Percentiles rank a stretch among this genome's conserved stretches.
Evolutionary conservation across 2,797 vertebrate genomes (phyloP).

Genomic region (Pseudomugil tenellus): DNA sequence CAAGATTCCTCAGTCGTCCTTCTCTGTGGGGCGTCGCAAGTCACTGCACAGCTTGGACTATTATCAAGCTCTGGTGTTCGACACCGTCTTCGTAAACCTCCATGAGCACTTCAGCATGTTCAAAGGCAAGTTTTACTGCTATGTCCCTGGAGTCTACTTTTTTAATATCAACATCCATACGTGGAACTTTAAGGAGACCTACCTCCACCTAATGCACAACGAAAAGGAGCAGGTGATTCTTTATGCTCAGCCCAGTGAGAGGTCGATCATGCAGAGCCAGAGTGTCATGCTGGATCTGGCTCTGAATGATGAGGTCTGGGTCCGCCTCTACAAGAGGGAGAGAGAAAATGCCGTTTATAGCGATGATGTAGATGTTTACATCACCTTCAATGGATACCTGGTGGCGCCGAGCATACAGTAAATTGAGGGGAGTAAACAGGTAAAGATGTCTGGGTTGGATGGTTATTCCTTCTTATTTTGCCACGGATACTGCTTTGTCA

Average conservation of each 20-base stretch:
- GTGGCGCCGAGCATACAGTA: constrained; percentile 81
- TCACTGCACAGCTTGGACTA: constrained; percentile 90
- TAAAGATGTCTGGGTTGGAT: constrained; percentile 6
- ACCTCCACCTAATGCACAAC: constrained; percentile 92
- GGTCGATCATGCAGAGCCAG: constrained; percentile 98
- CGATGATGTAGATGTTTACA: constrained; percentile 91
- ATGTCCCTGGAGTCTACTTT: constrained; percentile 88
- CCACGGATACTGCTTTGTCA: constrained; percentile 19
- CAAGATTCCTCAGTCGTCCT: constrained; percentile 85
- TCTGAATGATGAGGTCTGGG: constrained; percentile 88
- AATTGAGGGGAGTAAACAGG: constrained; percentile 1
- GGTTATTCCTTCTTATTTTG: constrained; percentile 2
- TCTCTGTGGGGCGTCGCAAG: constrained; percentile 92
- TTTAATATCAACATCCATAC: constrained; percentile 96
- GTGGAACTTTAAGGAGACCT: constrained; percentile 98
- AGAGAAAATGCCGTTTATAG: constrained; percentile 93
- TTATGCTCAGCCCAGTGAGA: constrained; percentile 92
- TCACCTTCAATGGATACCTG: constrained; percentile 93
- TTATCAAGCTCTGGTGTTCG: constrained; percentile 90
- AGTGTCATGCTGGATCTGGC: constrained; percentile 89
- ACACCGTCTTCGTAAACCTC: constrained; percentile 91
- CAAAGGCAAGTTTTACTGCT: constrained; percentile 88
- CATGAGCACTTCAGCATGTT: constrained; percentile 93
- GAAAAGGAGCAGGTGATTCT: constrained; percentile 87
- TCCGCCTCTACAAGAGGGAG: constrained; percentile 91